A percentile compares a stretch with the other conserved stretches of the same genome.
These are phyloP conservation scores for Chionomys nivalis DNA, from an alignment of 2,113 vertebrate species.

Conservation along the genomic window DNA sequence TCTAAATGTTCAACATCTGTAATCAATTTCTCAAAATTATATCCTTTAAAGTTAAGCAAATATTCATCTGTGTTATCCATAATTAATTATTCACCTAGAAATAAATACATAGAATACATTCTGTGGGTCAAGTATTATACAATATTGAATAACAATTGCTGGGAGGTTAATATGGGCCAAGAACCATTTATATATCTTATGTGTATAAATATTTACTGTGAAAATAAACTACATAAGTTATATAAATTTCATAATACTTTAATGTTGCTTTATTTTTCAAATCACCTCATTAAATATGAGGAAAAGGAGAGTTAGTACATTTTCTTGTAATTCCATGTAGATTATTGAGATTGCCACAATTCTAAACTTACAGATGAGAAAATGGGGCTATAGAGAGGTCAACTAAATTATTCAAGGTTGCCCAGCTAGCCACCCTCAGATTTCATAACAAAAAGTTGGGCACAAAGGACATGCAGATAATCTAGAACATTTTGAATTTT, in stretches of 20 bases:
- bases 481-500: not conserved
- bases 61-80: not conserved
- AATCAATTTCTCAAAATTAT: not conserved
- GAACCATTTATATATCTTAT: not conserved
- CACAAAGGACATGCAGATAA: not conserved
- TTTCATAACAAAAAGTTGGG: not conserved
- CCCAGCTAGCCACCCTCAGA: not conserved
- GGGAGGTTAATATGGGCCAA: not conserved
- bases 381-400: not conserved
- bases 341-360: not conserved
- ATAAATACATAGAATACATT: not conserved
- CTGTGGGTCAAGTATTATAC: not conserved
- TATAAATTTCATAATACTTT: not conserved
- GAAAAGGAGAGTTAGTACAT: not conserved
- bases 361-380: not conserved
- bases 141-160: not conserved
- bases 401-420: not conserved
- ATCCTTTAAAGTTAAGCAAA: slow-evolving; percentile 33
- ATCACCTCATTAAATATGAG: not conserved
- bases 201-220: not conserved
- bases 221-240: not conserved
- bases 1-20: not conserved
- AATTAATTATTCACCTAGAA: slow-evolving; percentile 49
- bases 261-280: not conserved
- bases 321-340: not conserved